Evolutionary conservation across 2,888 invertebrate species (phyloP).

Genomic region (Elmis aenea): DNA sequence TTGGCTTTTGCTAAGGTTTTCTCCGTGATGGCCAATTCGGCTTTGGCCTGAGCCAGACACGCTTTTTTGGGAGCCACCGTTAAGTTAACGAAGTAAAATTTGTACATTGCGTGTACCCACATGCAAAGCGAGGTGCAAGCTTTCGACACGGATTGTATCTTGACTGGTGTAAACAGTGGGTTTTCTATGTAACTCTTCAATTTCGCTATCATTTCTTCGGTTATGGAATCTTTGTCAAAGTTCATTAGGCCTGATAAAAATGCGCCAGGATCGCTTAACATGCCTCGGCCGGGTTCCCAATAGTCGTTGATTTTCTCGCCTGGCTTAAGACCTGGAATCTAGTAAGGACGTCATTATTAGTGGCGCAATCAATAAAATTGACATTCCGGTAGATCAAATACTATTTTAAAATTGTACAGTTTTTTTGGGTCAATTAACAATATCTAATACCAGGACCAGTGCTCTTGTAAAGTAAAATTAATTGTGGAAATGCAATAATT

Average conservation of each 20-base stretch:
- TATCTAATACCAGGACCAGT: too few species aligned
- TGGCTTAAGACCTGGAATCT: constrained; percentile 58
- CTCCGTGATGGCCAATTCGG: constrained; percentile 63
- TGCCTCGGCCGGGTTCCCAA: constrained; percentile 81
- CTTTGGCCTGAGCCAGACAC: constrained; percentile 68
- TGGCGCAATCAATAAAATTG: too few species aligned
- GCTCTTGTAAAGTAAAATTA: too few species aligned
- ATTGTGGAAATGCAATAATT: too few species aligned
- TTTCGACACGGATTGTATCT: constrained; percentile 71
- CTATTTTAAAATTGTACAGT: too few species aligned
- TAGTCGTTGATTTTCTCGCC: constrained; percentile 84
- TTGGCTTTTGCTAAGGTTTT: constrained; percentile 64
- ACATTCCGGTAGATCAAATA: too few species aligned
- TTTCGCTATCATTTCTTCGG: constrained; percentile 75
- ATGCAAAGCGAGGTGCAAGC: constrained; percentile 78
- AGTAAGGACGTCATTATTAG: too few species aligned
- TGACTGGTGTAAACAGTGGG: constrained; percentile 74
- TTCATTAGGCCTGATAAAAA: constrained; percentile 79
- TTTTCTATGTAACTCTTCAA: constrained; percentile 72
- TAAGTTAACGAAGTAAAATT: constrained; percentile 83
- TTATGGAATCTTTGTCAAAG: constrained; percentile 82
- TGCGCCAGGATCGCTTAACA: constrained; percentile 75
- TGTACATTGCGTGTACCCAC: constrained; percentile 91
- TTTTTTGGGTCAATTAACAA: too few species aligned
- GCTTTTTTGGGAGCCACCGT: constrained; percentile 85